These are phyloP conservation scores for Bellardia pandia DNA, from an alignment of 2,888 invertebrate species.

Conservation along the genomic window DNA sequence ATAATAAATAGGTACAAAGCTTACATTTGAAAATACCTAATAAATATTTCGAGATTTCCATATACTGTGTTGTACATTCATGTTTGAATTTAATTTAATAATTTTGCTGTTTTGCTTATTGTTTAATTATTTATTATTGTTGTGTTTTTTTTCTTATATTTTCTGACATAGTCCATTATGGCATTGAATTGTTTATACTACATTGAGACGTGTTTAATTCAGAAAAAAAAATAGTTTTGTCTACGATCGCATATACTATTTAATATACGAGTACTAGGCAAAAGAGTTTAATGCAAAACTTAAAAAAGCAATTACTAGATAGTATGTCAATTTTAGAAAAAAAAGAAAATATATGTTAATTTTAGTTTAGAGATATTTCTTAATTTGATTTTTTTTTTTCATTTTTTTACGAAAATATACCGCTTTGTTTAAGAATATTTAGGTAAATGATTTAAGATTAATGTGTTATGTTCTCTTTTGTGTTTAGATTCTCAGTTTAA, in stretches of 20 bases:
- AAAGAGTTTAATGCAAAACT: conserved; percentile 24
- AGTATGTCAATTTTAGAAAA: conserved; percentile 15
- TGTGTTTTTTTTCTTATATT: conserved; percentile 49
- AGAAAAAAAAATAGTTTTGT: conserved; percentile 48
- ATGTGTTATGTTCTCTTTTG: conserved; percentile 33
- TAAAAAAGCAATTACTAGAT: conserved; percentile 8
- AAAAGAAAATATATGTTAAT: conserved; percentile 19
- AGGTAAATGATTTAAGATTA: conserved; percentile 21
- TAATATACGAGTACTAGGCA: not conserved
- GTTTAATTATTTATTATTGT: conserved; percentile 62
- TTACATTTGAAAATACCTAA: conserved; percentile 36
- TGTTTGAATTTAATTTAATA: conserved; percentile 67
- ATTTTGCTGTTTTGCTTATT: conserved; percentile 59
- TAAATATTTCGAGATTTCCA: conserved; percentile 44
- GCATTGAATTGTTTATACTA: conserved; percentile 67
- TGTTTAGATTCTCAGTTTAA: conserved; percentile 19
- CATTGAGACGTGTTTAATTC: conserved; percentile 68
- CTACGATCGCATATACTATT: conserved; percentile 23
- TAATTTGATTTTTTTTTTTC: conserved; percentile 19
- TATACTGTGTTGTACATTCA: conserved; percentile 27
- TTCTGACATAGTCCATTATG: conserved; percentile 50
- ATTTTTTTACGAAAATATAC: not conserved
- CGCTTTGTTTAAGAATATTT: conserved; percentile 33
- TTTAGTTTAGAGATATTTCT: conserved; percentile 42
- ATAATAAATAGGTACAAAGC: conserved; percentile 11